Evolutionary conservation across 2,888 invertebrate species (phyloP).

Genomic region (Eumerus sabulonum): DNA sequence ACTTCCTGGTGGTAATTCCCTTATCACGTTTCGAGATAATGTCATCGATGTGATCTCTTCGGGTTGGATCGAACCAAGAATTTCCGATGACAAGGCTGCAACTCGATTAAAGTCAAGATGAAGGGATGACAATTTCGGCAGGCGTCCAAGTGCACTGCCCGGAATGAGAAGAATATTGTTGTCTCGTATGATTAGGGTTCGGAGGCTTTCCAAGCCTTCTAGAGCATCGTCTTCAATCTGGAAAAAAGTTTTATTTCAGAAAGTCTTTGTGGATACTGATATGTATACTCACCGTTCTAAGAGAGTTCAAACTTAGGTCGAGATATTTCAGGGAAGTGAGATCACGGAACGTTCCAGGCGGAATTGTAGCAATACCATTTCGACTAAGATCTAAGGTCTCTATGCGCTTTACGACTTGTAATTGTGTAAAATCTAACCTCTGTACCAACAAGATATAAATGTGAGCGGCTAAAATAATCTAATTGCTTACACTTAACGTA

Average conservation of each 20-base stretch:
- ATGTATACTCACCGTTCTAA: slow-evolving; percentile 87
- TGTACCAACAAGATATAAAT: slow-evolving; percentile 78
- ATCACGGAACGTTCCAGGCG: slow-evolving; percentile 89
- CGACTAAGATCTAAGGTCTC: slow-evolving; percentile 90
- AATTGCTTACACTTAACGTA: slow-evolving; percentile 76
- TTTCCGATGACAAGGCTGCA: slow-evolving; percentile 89
- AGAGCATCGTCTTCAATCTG: slow-evolving; percentile 94
- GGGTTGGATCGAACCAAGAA: slow-evolving; percentile 85
- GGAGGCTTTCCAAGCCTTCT: slow-evolving; percentile 88
- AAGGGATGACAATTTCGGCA: slow-evolving; percentile 86
- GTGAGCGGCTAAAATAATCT: no score
- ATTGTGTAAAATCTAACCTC: slow-evolving; percentile 87
- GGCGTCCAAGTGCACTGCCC: slow-evolving; percentile 88
- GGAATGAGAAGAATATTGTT: slow-evolving; percentile 93
- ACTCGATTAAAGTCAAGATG: slow-evolving; percentile 92
- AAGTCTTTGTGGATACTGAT: background rate
- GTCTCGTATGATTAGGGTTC: slow-evolving; percentile 89
- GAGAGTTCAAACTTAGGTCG: slow-evolving; percentile 91
- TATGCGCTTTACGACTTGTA: slow-evolving; percentile 84
- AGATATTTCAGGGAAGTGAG: slow-evolving; percentile 85
- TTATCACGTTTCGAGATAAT: slow-evolving; percentile 90
- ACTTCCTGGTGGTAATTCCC: slow-evolving; percentile 89
- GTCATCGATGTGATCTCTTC: slow-evolving; percentile 86
- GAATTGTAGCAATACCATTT: slow-evolving; percentile 90
- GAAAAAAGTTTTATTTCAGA: slow-evolving; percentile 68